Base-by-base conservation (phyloP, 2,113 vertebrate species). In the Anthoscopus minutus region DNA sequence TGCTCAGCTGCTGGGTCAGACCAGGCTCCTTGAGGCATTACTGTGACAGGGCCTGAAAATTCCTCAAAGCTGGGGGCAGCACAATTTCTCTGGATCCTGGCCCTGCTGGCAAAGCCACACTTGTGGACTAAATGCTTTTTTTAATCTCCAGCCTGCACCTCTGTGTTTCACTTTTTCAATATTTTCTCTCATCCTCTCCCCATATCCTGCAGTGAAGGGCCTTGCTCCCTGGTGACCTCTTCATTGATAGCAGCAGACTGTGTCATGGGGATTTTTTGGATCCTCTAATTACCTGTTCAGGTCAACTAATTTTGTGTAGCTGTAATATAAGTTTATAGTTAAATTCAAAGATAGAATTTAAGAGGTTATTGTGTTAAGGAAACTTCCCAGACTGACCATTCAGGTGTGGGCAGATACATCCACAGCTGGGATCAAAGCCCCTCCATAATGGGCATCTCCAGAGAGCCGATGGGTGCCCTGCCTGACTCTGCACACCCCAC, bases 401-500 rank as follows among this genome's bases (percentile, higher is more conserved):
- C 44, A 45, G n/a, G 12, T 70, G 47, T 27, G 38, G 33, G 38
- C 45, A 61, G 24, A 53, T 22, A 47, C 9, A 54, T 70, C 11
- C 40, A 30, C 37, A 54, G 54, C 47, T 28, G 38, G n/a, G 38
- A 45, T 51, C 7, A 33, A 53, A 53, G 27, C 11, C 33, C 33
- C 18, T 60, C 23, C 15, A 33, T 4, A 78, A 18, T 5, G 15
- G 38, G 31, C 9, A 4, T 44, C 15, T 61, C 23, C 64, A 53
- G 45, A 30, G 47, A 70, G 23, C 38, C 1, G 0, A 11, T 9
- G 15, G 13, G 6, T 47, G 23, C 28, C 13, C 15, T 0, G 1
- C 38, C 47, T 47, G 47, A 17, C n/a, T 45, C 15, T 62, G 30
- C 40, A 65, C 19, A n/a, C 12, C 27, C 23, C 24, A 40, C 10